A percentile compares a stretch with the other conserved stretches of the same genome.
These are phyloP conservation scores for Cherax quadricarinatus DNA, from an alignment of 1,140 invertebrate genomes.

Conservation along the genomic window DNA sequence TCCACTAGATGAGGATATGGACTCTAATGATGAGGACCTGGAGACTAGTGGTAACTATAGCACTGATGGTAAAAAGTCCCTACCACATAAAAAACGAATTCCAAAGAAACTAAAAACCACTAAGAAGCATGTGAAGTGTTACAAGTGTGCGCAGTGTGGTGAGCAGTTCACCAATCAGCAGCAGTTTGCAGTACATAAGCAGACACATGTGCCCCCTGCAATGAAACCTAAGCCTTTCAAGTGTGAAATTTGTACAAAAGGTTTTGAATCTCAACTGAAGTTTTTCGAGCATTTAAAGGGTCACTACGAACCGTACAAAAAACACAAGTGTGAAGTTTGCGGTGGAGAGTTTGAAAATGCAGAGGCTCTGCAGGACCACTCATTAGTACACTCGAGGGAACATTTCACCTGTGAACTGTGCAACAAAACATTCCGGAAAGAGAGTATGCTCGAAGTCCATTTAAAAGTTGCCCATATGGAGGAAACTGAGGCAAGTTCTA, in stretches of 20 bases:
- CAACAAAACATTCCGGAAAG: constrained; percentile 82
- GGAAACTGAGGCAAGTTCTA: constrained; percentile 64
- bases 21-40: constrained; percentile 71
- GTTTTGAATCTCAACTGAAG: constrained; percentile 83
- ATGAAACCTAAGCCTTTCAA: constrained; percentile 69
- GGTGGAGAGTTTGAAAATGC: constrained; percentile 68
- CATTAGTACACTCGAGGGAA: constrained; percentile 63
- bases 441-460: constrained; percentile 83
- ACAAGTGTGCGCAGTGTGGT: constrained; percentile 76
- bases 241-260: constrained; percentile 83
- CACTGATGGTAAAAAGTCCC: constrained; percentile 73
- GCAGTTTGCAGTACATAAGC: constrained; percentile 74
- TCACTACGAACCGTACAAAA: constrained; percentile 82
- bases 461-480: constrained; percentile 75
- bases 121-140: constrained; percentile 75
- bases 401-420: constrained; percentile 80
- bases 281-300: constrained; percentile 89
- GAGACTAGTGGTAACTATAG: constrained; percentile 66
- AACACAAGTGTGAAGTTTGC: constrained; percentile 70
- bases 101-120: constrained; percentile 81
- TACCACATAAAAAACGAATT: constrained; percentile 84
- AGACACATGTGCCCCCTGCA: constrained; percentile 58
- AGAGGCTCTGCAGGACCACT: constrained; percentile 61
- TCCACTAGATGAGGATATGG: constrained; percentile 49
- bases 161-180: constrained; percentile 75